Evolutionary conservation across 2,113 vertebrate genomes (phyloP), one percentile per base, ranked within the genome.

Genomic region (Pomatostomus ruficeps): DNA sequence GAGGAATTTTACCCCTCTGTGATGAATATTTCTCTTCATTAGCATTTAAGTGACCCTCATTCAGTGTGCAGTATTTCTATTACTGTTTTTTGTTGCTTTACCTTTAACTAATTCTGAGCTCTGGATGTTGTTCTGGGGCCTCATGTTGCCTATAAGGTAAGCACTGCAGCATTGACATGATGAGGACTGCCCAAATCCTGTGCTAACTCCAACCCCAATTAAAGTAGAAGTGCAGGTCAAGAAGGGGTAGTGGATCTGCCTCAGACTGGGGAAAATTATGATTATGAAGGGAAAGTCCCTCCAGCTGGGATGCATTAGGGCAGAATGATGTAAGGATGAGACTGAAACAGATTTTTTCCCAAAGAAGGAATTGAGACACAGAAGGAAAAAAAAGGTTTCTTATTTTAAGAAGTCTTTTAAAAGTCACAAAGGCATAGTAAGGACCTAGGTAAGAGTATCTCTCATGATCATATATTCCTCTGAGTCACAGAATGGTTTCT

Each of bases 341-440:
- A 74, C 42, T 76, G 72, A 89, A 95, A 88, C 9, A 7, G 42
- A 75, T 58, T 91, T 94, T 97, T 96, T 95, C 78, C 93, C 95
- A 97, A 96, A 97, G 93, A 96, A 96, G 96, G 93, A 94, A 70
- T 73, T 82, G 62, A 95, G 43, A 71, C 35, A 86, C 16, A 75
- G 58, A 82, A 82, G 36, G 10, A 5, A 2, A 7, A 9, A 55
- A 65, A 72, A 13, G 2, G 3, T 24, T 77, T 78, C 42, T 89
- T 76, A 61, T 76, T 88, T 35, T 88, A 59, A 88, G 49, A 75
- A 93, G 55, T 55, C 25, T 84, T 95, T 95, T 87, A 72, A 72
- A 94, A 93, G 54, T 67, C 73, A 61, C 29, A 85, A 42, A 83
- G 12, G 55, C 14, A 0, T 55, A 88, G 31, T 62, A 63, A 89